Evolutionary conservation across 2,113 vertebrate species (phyloP).

Genomic region (Dinomys branickii): DNA sequence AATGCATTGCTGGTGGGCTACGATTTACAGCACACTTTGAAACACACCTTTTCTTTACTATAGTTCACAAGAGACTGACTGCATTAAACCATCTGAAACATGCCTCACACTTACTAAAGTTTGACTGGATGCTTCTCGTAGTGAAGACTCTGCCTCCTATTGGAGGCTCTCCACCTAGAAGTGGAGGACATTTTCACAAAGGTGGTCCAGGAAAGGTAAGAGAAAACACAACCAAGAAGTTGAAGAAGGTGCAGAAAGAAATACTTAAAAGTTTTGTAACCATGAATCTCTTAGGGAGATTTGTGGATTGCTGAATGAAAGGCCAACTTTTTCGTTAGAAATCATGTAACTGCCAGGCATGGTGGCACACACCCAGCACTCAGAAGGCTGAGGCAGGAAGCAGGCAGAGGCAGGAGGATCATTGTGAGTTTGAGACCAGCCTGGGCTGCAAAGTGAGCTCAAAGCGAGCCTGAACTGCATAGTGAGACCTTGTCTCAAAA

Average conservation of each 20-base stretch:
- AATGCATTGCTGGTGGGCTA: not conserved
- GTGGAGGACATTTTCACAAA: not conserved
- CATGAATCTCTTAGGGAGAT: not conserved
- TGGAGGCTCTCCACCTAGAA: not conserved
- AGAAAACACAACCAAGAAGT: not conserved
- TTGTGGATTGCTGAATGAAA: not conserved
- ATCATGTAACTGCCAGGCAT: not conserved
- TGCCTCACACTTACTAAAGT: not conserved
- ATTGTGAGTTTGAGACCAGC: too few species aligned
- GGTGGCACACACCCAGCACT: too few species aligned
- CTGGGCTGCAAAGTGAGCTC: too few species aligned
- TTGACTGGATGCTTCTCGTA: not conserved
- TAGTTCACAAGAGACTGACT: not conserved
- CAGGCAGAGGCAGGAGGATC: too few species aligned
- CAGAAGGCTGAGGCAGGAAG: too few species aligned
- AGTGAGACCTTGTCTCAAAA: too few species aligned
- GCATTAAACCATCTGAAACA: not conserved
- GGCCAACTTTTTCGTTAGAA: not conserved
- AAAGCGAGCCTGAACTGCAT: too few species aligned
- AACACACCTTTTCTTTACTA: not conserved
- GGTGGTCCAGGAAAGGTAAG: not conserved
- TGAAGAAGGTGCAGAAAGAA: slow-evolving; percentile 1
- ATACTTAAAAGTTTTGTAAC: not conserved
- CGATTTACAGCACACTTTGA: not conserved
- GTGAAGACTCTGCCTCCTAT: not conserved